Evolutionary conservation across 2,113 vertebrate genomes (phyloP).

Genomic region (Cairina moschata): DNA sequence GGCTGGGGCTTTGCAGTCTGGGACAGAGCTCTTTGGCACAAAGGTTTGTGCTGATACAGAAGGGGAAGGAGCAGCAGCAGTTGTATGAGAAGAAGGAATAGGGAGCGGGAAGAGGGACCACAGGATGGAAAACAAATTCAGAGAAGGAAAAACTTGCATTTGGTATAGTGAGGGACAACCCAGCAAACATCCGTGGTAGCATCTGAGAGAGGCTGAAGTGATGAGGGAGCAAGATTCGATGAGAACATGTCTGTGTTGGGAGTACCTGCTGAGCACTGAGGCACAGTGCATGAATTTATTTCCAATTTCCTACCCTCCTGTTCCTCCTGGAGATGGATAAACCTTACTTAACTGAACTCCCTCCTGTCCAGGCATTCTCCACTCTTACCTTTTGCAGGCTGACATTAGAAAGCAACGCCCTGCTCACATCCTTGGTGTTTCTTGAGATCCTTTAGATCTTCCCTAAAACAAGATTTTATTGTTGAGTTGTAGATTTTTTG

Average conservation of each 20-base stretch:
- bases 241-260: accelerated
- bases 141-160: background rate
- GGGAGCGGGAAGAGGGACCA: background rate
- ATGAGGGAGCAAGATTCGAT: background rate
- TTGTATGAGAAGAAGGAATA: background rate
- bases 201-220: background rate
- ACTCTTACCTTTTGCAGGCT: background rate
- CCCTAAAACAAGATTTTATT: background rate
- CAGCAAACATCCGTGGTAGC: background rate
- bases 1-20: accelerated
- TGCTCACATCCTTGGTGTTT: background rate
- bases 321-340: background rate
- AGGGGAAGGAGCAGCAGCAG: background rate
- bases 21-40: accelerated
- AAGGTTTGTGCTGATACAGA: background rate
- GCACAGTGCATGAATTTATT: background rate
- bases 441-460: background rate
- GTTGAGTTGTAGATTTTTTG: background rate
- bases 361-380: background rate
- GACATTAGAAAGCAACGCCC: no score
- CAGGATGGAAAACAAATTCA: background rate
- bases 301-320: background rate
- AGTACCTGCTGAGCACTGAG: background rate
- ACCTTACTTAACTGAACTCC: background rate
- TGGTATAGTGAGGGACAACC: background rate